These are phyloP conservation scores for Corella eumyota DNA, from an alignment of 23 tunicate genomes.

Conservation along the genomic window DNA sequence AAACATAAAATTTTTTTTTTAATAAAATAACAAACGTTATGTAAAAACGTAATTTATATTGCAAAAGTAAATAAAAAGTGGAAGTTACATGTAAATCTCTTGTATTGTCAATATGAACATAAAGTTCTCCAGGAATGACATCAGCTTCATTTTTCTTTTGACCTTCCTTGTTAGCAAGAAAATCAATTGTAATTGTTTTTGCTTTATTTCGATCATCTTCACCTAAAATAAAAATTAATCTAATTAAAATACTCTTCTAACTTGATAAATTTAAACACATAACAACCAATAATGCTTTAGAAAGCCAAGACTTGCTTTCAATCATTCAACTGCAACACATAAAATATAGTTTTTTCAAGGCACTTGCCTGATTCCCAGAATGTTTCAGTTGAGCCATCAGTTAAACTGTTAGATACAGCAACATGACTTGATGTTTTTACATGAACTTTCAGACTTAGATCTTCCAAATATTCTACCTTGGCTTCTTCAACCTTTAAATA, in stretches of 20 bases:
- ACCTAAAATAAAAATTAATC: conserved; percentile 13
- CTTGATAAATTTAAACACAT: background rate
- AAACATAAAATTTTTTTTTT: too few species aligned
- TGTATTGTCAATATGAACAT: conserved; percentile 60
- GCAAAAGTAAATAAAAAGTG: background rate
- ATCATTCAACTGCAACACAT: background rate
- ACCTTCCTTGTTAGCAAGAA: conserved; percentile 9
- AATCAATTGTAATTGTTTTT: conserved; percentile 26
- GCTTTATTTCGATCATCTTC: conserved; percentile 57
- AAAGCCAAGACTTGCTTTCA: background rate
- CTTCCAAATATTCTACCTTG: conserved; percentile 10
- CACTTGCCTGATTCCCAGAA: conserved; percentile 77
- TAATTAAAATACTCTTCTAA: too few species aligned
- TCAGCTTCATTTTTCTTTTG: conserved; percentile 4
- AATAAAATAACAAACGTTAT: too few species aligned
- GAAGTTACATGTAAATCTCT: conserved; percentile 46
- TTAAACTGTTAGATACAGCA: conserved; percentile 47
- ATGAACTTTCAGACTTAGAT: conserved; percentile 26
- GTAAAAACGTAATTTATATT: background rate
- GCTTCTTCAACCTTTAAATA: background rate
- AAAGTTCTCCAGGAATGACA: conserved; percentile 1
- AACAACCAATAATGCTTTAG: background rate
- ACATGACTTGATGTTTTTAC: conserved; percentile 54
- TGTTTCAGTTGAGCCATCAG: conserved; percentile 67
- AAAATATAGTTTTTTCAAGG: background rate